These are phyloP conservation scores for Vandiemenella viatica DNA, from an alignment of 2,888 invertebrate species.

Conservation along the genomic window DNA sequence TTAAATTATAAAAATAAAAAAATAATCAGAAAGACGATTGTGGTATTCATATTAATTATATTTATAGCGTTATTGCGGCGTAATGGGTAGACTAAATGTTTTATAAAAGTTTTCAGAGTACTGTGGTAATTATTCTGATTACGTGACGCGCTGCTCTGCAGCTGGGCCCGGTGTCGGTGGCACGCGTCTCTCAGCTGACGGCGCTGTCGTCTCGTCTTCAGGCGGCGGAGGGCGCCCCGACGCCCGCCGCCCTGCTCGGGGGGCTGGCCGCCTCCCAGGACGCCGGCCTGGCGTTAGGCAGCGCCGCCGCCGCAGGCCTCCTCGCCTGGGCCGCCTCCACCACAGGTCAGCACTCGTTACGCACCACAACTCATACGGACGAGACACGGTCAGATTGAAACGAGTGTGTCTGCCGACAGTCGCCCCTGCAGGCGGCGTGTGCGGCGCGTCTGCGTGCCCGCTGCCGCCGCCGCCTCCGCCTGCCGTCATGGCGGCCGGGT, in stretches of 20 bases:
- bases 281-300: conserved; percentile 39
- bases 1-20: no score
- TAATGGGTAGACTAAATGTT: no score
- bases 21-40: no score
- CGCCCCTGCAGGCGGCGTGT: conserved; percentile 35
- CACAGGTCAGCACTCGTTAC: neutral
- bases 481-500: neutral
- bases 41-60: no score
- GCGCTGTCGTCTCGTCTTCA: neutral
- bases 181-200: neutral
- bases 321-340: neutral
- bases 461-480: conserved; percentile 14
- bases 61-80: no score
- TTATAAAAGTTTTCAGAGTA: no score
- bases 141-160: neutral
- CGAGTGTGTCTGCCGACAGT: no score
- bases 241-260: conserved; percentile 24
- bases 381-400: neutral
- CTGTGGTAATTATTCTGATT: no score
- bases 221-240: conserved; percentile 21
- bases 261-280: conserved; percentile 39
- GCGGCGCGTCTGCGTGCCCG: conserved; percentile 42
- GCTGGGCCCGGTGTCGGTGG: neutral
- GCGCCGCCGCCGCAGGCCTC: conserved; percentile 33
- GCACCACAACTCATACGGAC: neutral